A percentile compares a stretch with the other conserved stretches of the same genome.
These are phyloP conservation scores for Dromococcyx pavoninus DNA, from an alignment of 2,797 vertebrate species.

Conservation along the genomic window DNA sequence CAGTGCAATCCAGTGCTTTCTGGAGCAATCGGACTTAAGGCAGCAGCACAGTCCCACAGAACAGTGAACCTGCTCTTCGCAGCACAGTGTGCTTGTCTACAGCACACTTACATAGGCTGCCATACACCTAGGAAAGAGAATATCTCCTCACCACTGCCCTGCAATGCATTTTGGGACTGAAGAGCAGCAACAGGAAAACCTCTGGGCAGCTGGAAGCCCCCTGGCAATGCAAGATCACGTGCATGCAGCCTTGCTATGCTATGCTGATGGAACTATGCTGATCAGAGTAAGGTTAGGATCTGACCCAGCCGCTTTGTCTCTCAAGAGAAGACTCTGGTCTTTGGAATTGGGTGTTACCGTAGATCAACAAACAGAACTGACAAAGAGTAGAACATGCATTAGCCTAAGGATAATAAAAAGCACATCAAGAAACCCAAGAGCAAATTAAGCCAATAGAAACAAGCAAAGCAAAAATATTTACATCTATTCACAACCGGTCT, in stretches of 20 bases:
- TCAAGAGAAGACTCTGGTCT: background rate
- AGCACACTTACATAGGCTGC: accelerated
- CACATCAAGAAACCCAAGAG: background rate
- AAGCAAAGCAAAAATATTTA: constrained; percentile 1
- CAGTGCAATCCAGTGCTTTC: background rate
- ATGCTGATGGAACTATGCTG: background rate
- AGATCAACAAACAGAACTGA: background rate
- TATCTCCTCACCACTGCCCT: accelerated
- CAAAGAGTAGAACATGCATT: background rate
- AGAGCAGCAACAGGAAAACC: background rate
- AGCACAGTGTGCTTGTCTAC: background rate
- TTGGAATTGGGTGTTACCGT: background rate
- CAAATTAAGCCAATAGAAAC: background rate
- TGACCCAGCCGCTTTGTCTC: background rate
- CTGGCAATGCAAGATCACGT: background rate
- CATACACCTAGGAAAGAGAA: accelerated
- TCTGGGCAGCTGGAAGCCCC: background rate
- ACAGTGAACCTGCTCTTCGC: background rate
- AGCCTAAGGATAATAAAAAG: background rate
- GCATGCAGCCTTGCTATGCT: background rate
- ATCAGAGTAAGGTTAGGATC: background rate
- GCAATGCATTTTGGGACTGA: background rate
- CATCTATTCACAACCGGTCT: background rate
- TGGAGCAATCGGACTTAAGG: background rate
- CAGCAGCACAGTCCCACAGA: background rate